A percentile compares a stretch with the other conserved stretches of the same genome.
These are phyloP conservation scores for Tapirus terrestris DNA, from an alignment of 2,113 vertebrate genomes.

Conservation along the genomic window DNA sequence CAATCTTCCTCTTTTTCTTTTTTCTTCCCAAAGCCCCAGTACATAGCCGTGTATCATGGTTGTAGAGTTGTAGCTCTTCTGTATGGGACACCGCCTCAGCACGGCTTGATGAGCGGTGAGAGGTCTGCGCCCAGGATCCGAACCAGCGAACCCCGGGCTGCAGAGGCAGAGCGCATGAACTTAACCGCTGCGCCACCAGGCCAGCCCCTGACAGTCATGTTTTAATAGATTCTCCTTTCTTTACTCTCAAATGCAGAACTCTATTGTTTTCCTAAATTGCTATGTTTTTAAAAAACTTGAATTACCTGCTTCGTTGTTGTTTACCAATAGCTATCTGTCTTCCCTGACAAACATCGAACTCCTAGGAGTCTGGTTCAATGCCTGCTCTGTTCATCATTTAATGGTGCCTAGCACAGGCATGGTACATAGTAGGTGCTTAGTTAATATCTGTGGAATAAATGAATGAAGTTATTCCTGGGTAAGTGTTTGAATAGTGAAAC, in stretches of 20 bases:
- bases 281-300: background rate
- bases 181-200: no score
- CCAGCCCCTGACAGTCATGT: no score
- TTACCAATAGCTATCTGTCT: background rate
- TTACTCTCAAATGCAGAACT: background rate
- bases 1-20: no score
- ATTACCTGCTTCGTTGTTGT: background rate
- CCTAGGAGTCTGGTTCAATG: background rate
- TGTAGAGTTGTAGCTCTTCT: no score
- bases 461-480: background rate
- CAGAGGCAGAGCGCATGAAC: no score
- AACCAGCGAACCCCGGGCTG: no score
- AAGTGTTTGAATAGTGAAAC: background rate
- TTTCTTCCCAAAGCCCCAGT: no score
- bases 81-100: no score
- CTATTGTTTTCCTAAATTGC: background rate
- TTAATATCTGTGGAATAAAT: background rate
- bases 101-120: no score
- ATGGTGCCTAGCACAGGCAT: background rate
- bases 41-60: no score
- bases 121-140: no score
- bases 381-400: background rate
- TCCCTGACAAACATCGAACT: background rate
- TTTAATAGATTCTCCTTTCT: background rate
- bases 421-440: background rate